Percentiles rank a stretch among this genome's conserved stretches.
Conservation (phyloP, 2,113 vertebrate species). For the Campylorhamphus procurvoides region DNA sequence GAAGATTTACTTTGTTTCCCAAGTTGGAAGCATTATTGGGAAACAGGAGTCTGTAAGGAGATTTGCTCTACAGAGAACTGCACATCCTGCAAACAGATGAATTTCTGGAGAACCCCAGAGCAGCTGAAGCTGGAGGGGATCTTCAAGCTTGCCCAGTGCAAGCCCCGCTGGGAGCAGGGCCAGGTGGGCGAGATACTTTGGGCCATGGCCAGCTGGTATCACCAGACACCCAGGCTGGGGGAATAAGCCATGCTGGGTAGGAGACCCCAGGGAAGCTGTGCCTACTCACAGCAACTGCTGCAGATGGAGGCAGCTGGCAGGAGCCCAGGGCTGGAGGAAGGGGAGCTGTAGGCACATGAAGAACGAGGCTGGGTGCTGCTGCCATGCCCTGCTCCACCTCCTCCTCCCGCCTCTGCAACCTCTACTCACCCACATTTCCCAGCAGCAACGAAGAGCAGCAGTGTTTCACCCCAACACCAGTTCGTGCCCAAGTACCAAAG, state of each 20-base stretch:
- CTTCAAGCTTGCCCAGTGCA: not conserved
- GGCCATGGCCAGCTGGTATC: not conserved
- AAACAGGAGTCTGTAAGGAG: not conserved
- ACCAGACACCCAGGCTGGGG: not conserved
- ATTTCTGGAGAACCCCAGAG: not conserved
- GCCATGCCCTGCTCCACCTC: not conserved
- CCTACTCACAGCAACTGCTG: not conserved
- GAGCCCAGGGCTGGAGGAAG: not conserved
- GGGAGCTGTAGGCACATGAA: not conserved
- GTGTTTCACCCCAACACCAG: not conserved
- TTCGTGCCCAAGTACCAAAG: fast-evolving
- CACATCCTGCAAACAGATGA: not conserved
- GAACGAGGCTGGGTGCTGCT: not conserved
- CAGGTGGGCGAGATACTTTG: not conserved
- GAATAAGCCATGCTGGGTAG: not conserved
- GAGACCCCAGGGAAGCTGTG: not conserved
- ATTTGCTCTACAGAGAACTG: not conserved
- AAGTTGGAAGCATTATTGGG: not conserved
- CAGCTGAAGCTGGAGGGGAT: not conserved
- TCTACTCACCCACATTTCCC: not conserved
- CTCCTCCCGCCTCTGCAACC: too few relatives aligned
- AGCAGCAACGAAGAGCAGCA: not conserved
- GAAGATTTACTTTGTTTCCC: not conserved
- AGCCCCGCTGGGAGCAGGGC: not conserved
- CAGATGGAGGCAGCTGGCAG: not conserved